Evolutionary conservation across 2,888 invertebrate genomes (phyloP), one percentile per base, ranked within the genome.

Genomic region (Phyllotreta cruciferae): DNA sequence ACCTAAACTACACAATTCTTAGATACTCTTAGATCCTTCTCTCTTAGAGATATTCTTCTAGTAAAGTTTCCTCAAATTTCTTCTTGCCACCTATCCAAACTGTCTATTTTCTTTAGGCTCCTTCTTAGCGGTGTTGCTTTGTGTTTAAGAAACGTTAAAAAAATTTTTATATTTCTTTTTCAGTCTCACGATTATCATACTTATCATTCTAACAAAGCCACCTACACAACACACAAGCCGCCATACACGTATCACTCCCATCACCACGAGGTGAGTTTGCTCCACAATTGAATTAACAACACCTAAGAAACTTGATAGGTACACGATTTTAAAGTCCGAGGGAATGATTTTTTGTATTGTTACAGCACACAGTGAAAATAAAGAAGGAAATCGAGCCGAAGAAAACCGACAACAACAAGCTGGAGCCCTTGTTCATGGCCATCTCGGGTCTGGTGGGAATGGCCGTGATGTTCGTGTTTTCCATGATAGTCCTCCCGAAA

Each of bases 371-470:
- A 60, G 75, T 81, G 2, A 78, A 77, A 10, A 74, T 75, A 7
- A 77, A 74, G 66, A 67, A 70, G 56, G 66, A 67, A 58, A 69
- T 72, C 60, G 74, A 72, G 42, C 70, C 72, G 3, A 77, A 77
- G 62, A 77, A 77, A 57, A 72, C 81, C 62, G 82, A 83, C 67
- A 72, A 83, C 67, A 72, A 79, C 5, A 52, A 52, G 34, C 71
- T 84, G 45, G 84, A 85, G 71, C 85, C 85, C 10, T 76, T 86
- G 6, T 85, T 85, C 67, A 82, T 85, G 81, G 85, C 85, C 4
- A 83, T 85, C 68, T 84, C 85, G n/a, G 83, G 85, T 11, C 85
- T 85, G 69, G 79, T 85, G 54, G 85, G 85, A 8, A 83, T 85
- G 81, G 84, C 85, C 0, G 78, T 85, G 11, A 80, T 85, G 77